Evolutionary conservation across 2,113 vertebrate genomes (phyloP).

Genomic region (Lepisosteus osseus): DNA sequence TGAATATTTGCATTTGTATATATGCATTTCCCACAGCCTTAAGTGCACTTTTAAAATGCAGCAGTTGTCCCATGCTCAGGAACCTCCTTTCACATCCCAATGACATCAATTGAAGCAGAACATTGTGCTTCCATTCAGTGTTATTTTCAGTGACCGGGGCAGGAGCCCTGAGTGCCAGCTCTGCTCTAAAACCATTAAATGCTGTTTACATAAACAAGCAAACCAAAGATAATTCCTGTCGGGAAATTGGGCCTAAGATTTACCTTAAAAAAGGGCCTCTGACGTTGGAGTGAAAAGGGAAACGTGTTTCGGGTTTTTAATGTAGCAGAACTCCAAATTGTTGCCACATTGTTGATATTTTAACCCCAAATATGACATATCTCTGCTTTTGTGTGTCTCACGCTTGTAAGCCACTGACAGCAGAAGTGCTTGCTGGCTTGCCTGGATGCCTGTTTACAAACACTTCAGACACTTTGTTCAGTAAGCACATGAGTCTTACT

Average conservation of each 20-base stretch:
- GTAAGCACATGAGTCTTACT: too few species aligned
- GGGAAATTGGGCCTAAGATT: conserved; percentile 58
- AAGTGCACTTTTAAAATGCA: neutral
- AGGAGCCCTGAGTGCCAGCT: conserved; percentile 3
- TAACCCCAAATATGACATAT: neutral
- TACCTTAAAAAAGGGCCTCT: conserved; percentile 19
- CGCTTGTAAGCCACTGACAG: too few species aligned
- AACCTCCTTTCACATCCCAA: neutral
- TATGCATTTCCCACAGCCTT: too few species aligned
- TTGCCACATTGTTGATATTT: conserved; percentile 51
- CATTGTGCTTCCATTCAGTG: neutral
- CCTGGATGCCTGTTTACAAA: neutral
- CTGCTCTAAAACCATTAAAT: conserved; percentile 50
- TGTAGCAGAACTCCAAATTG: conserved; percentile 45
- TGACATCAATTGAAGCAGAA: neutral
- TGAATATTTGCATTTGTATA: too few species aligned
- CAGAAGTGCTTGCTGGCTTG: neutral
- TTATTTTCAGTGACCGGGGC: conserved; percentile 2
- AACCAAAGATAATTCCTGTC: conserved; percentile 52
- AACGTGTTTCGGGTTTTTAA: conserved; percentile 31
- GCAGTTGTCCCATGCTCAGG: neutral
- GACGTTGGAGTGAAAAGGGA: conserved; percentile 45
- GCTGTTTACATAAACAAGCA: conserved; percentile 51
- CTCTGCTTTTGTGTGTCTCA: too few species aligned
- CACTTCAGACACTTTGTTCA: neutral